Evolutionary conservation across 2,113 vertebrate genomes (phyloP).

Genomic region (Gobiocypris rarus): DNA sequence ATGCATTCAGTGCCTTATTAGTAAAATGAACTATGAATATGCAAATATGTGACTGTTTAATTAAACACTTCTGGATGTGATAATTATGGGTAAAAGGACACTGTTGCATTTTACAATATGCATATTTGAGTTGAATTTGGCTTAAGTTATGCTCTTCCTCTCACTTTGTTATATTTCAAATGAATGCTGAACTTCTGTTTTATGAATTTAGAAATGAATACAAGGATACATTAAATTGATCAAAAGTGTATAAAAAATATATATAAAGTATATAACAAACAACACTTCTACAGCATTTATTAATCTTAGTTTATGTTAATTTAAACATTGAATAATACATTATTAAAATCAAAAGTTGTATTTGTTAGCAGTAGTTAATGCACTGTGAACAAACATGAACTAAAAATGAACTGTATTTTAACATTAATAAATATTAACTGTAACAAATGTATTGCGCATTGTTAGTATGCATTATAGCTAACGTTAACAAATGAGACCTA

Average conservation of each 20-base stretch:
- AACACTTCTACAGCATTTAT: no score
- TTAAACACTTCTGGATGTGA: slow-evolving; percentile 33
- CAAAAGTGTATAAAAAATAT: no score
- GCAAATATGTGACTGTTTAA: slow-evolving; percentile 43
- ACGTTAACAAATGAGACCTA: no score
- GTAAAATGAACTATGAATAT: slow-evolving; percentile 46
- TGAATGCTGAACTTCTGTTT: neutral
- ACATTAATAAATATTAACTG: no score
- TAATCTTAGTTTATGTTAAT: no score
- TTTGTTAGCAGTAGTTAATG: no score
- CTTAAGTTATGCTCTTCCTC: neutral
- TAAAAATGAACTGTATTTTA: no score
- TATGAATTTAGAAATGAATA: neutral
- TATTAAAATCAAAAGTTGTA: no score
- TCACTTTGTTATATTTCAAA: neutral
- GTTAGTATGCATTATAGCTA: no score
- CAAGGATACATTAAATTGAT: neutral
- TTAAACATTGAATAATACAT: no score
- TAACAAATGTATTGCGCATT: no score
- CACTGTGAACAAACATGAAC: no score
- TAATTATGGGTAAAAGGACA: neutral
- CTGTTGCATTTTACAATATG: neutral
- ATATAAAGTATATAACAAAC: neutral
- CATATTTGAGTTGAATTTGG: neutral
- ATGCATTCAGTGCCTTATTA: slow-evolving; percentile 50